Percentiles rank a stretch among this genome's conserved stretches.
phyloP scores from a whole-genome alignment of 1,140 invertebrate species.

The Diabrotica undecimpunctata region DNA sequence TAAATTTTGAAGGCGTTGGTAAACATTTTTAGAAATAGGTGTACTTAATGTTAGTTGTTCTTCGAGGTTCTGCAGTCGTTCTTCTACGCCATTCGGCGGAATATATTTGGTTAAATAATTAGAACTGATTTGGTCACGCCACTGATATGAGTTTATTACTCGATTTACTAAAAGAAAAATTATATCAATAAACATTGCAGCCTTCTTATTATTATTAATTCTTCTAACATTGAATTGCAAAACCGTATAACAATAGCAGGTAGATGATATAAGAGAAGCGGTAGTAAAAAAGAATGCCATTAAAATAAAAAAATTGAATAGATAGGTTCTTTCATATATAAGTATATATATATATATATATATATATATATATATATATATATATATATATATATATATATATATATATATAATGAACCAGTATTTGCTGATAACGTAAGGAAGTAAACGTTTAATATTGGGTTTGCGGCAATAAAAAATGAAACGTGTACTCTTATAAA shows the following conservation, averaged over 20 bases:
- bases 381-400: too few species aligned
- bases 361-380: too few species aligned
- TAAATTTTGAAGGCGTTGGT: slow-evolving; percentile 59
- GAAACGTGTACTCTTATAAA: too few species aligned
- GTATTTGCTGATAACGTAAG: too few species aligned
- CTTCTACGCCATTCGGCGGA: slow-evolving; percentile 51
- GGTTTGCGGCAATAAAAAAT: too few species aligned
- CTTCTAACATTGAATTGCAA: not conserved
- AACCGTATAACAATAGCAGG: not conserved
- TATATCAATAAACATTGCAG: not conserved
- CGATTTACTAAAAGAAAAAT: slow-evolving; percentile 51
- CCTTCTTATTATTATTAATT: not conserved
- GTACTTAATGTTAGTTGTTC: slow-evolving; percentile 53
- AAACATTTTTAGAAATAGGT: slow-evolving; percentile 56
- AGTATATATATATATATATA: too few species aligned
- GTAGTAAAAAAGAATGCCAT: too few species aligned
- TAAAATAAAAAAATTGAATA: too few species aligned
- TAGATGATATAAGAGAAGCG: not conserved
- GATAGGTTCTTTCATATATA: too few species aligned
- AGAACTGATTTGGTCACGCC: slow-evolving; percentile 39
- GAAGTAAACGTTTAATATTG: too few species aligned
- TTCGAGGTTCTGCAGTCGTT: slow-evolving; percentile 57
- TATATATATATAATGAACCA: too few species aligned
- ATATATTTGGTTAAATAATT: slow-evolving; percentile 41
- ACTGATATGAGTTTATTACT: slow-evolving; percentile 55